A percentile compares a stretch with the other conserved stretches of the same genome.
These are phyloP conservation scores for Drosophila nikananu DNA, from an alignment of 1,140 invertebrate genomes.

Conservation along the genomic window DNA sequence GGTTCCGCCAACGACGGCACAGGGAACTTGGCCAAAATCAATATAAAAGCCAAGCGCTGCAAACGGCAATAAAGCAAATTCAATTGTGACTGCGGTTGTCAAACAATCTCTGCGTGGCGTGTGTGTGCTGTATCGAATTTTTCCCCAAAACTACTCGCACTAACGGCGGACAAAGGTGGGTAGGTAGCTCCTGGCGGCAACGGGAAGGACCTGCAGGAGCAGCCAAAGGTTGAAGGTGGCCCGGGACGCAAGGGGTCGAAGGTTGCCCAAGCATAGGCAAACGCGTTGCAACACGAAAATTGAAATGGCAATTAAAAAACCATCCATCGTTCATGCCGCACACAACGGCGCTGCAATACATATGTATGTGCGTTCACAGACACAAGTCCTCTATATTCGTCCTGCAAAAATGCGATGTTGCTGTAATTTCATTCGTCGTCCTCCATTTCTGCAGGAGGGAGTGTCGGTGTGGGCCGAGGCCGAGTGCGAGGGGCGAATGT, in stretches of 20 bases:
- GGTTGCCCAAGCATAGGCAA: slow-evolving; percentile 40
- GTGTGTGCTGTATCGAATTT: slow-evolving; percentile 55
- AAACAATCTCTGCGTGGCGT: slow-evolving; percentile 66
- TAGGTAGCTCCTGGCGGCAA: slow-evolving; percentile 14
- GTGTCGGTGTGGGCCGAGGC: slow-evolving; percentile 9
- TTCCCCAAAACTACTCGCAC: slow-evolving; percentile 49
- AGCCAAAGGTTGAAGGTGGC: neutral
- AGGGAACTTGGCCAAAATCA: slow-evolving; percentile 54
- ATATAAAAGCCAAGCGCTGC: slow-evolving; percentile 66
- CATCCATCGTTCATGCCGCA: slow-evolving; percentile 77
- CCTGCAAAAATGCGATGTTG: slow-evolving; percentile 51
- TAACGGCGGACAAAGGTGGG: slow-evolving; percentile 33
- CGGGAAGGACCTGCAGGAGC: neutral
- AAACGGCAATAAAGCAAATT: slow-evolving; percentile 73
- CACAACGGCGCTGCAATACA: slow-evolving; percentile 54
- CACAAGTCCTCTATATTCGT: slow-evolving; percentile 42
- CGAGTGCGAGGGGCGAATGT: slow-evolving; percentile 38
- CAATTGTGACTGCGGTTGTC: slow-evolving; percentile 80
- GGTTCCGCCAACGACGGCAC: slow-evolving; percentile 7
- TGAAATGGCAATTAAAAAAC: slow-evolving; percentile 83
- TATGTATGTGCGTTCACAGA: slow-evolving; percentile 12
- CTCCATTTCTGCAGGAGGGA: slow-evolving; percentile 43
- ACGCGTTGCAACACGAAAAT: slow-evolving; percentile 78
- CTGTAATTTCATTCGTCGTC: slow-evolving; percentile 78
- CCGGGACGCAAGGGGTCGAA: slow-evolving; percentile 28